Percentiles rank a stretch among this genome's conserved stretches.
Evolutionary conservation across 2,797 vertebrate genomes (phyloP).

Genomic region (Paramormyrops hopkinsi): DNA sequence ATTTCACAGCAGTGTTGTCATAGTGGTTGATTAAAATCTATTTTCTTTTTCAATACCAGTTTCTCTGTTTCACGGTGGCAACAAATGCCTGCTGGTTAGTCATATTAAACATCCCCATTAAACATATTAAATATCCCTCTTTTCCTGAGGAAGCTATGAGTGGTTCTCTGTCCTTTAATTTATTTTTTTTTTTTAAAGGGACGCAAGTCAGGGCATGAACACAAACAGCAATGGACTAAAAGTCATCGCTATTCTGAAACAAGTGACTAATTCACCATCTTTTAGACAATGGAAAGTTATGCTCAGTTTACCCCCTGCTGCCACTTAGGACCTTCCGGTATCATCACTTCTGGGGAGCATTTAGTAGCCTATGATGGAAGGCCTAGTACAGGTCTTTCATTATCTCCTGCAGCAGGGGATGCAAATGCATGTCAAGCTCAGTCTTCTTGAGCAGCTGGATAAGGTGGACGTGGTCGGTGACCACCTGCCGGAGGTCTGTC

Average conservation of each 20-base stretch:
- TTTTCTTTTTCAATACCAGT: neutral
- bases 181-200: neutral
- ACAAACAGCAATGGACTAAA: neutral
- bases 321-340: neutral
- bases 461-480: slow-evolving; percentile 89
- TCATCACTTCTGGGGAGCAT: neutral
- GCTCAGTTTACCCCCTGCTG: neutral
- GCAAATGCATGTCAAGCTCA: slow-evolving; percentile 86
- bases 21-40: slow-evolving; percentile 8
- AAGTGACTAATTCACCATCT: neutral
- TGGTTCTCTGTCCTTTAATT: neutral
- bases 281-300: neutral
- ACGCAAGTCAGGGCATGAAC: neutral
- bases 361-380: neutral
- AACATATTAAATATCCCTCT: neutral
- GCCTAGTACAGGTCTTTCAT: slow-evolving; percentile 89
- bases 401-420: slow-evolving; percentile 95
- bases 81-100: neutral
- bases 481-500: slow-evolving; percentile 96
- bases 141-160: neutral
- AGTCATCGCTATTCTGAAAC: neutral
- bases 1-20: slow-evolving; percentile 10
- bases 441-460: slow-evolving; percentile 91
- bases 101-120: neutral
- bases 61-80: neutral